Base-by-base conservation (phyloP, 23 tunicate genomes). In the Halocynthia roretzi region DNA sequence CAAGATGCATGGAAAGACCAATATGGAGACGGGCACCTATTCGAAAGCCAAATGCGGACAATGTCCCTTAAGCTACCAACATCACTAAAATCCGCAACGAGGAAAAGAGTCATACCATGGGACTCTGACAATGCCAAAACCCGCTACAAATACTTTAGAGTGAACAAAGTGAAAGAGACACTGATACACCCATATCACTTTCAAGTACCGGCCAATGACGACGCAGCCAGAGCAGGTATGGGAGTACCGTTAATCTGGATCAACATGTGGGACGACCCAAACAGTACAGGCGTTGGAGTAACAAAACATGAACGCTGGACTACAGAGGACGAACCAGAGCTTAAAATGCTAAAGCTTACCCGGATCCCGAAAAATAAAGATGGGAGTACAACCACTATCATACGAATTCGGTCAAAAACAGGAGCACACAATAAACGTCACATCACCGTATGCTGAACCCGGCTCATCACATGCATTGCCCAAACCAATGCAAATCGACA, bases 231-330 rank as follows among this genome's bases (percentile, higher is more conserved):
- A 44, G 11, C n/a, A n/a, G n/a, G n/a, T n/a, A n/a, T n/a, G n/a
- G 68, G 68, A 63, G 68, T 63, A 63, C 68, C 68, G 7, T 10
- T 63, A 63, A 63, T 63, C 44, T 63, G 21, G 44, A 8, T 63
- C 10, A 63, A 31, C 44, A 63, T 63, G 21, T 63, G 68, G 68
- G 68, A 63, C 44, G 21, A 63, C 68, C 8, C 21, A 8, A 63
- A 63, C 68, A 10, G 7, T 7, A 63, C 68, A 63, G 62, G 62
- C 10, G 62, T 10, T 10, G 8, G 19, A 10, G 7, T 44, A 8
- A 8, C 20, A 63, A 63, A 63, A 63, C 21, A 8, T 10, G 68
- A 8, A 8, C 8, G 68, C 8, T 63, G 68, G 68, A 7, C 8
- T 18, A 63, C 68, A 10, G 11, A 7, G 21, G 68, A 31, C 8